Evolutionary conservation across 2,888 invertebrate species (phyloP), one percentile per base, ranked within the genome.

Genomic region (Philhelius pedissequus): DNA sequence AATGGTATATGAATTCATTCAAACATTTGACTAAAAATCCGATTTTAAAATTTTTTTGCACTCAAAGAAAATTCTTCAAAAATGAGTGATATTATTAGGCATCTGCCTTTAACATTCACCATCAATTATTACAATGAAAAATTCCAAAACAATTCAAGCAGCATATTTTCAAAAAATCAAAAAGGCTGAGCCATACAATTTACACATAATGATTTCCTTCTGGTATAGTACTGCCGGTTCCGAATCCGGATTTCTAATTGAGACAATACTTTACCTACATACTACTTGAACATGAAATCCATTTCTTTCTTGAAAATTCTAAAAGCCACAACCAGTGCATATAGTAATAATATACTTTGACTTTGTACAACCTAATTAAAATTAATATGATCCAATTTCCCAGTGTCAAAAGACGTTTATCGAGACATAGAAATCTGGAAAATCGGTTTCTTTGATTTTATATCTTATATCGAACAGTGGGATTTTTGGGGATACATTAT

Each of bases 331-430:
- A 11, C n/a, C 25, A 38, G 20, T 22, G 13, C 4, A 11, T 35
- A 11, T 35, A 58, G 25, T 40, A n/a, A n/a, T n/a, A n/a, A n/a
- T 22, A 3, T 38, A 40, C 20, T 13, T 18, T 30, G 6, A 48
- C 48, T 32, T 22, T 48, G 15, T 32, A 22, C 32, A 64, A 22
- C 48, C 64, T 64, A 48, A 48, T 64, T 64, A 64, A 64, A 48
- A 48, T 48, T 64, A 48, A 64, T 48, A 32, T 35, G 18, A 64
- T 64, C 22, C 32, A n/a, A 20, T 32, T 9, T n/a, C 6, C 5
- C 38, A 20, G 20, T 18, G 13, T 62, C 43, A 58, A 18, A 62
- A 27, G 38, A 60, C 22, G 22, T 1, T n/a, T n/a, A n/a, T n/a
- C n/a, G n/a, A n/a, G n/a, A n/a, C n/a, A n/a, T n/a, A n/a, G n/a